These are phyloP conservation scores for Arrhopalites spinosus DNA, from an alignment of 2,888 invertebrate species.

Conservation along the genomic window DNA sequence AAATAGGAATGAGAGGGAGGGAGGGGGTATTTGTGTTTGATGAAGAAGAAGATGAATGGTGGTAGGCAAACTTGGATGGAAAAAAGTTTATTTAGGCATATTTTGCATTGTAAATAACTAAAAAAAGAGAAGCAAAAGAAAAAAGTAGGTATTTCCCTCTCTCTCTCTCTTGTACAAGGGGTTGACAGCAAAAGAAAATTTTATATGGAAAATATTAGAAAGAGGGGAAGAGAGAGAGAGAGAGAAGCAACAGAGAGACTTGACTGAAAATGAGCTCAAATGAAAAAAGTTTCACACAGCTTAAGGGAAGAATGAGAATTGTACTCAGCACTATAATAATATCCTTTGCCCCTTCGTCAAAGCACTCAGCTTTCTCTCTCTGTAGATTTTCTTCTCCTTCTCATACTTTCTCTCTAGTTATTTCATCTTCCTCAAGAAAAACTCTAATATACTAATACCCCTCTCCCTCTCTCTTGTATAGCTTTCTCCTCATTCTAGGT, in stretches of 20 bases:
- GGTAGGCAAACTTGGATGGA: too few relatives aligned
- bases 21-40: too few relatives aligned
- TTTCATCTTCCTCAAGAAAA: neutral
- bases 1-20: too few relatives aligned
- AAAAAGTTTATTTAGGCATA: too few relatives aligned
- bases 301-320: conserved; percentile 1
- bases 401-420: neutral
- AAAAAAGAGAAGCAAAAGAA: too few relatives aligned
- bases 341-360: neutral
- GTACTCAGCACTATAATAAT: conserved; percentile 9
- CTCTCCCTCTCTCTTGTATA: neutral
- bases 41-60: too few relatives aligned
- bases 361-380: neutral
- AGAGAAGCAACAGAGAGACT: neutral
- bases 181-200: too few relatives aligned
- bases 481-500: neutral
- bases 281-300: conserved; percentile 10
- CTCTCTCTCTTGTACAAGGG: too few relatives aligned
- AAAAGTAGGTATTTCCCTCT: too few relatives aligned
- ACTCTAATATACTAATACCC: too few relatives aligned
- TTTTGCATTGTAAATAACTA: too few relatives aligned
- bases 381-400: neutral
- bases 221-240: neutral
- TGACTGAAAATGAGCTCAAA: conserved; percentile 15
- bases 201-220: too few relatives aligned